Evolutionary conservation across 2,888 invertebrate genomes (phyloP).

Genomic region (Pachliopta kotzebuea): DNA sequence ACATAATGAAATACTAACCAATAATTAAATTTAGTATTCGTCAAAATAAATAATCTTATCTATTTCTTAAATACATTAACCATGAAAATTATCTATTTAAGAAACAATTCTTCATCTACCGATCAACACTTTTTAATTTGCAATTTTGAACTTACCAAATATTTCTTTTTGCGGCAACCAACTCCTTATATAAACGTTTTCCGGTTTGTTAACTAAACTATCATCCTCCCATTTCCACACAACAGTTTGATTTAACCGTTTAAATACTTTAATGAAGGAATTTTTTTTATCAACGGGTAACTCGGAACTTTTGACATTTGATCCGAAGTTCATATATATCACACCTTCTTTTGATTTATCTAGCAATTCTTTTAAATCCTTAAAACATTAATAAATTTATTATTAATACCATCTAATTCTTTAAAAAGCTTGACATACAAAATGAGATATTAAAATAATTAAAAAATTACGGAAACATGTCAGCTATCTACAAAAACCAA

Average conservation of each 20-base stretch:
- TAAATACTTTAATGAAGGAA: constrained; percentile 78
- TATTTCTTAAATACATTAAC: no score
- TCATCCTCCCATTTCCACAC: constrained; percentile 87
- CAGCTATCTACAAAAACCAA: no score
- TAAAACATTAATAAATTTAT: constrained; percentile 29
- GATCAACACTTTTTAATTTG: not conserved
- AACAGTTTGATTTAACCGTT: constrained; percentile 81
- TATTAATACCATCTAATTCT: not conserved
- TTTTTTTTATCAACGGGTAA: constrained; percentile 71
- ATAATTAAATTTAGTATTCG: not conserved
- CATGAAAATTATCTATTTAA: no score
- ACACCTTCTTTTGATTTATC: constrained; percentile 77
- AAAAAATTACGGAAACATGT: no score
- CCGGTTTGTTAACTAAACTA: constrained; percentile 71
- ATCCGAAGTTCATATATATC: constrained; percentile 81
- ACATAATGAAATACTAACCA: not conserved
- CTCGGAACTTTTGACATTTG: constrained; percentile 76
- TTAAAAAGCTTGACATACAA: no score
- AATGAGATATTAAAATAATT: no score
- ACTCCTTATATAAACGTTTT: constrained; percentile 79
- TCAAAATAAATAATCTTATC: not conserved
- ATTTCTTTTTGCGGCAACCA: constrained; percentile 87
- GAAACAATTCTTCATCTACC: not conserved
- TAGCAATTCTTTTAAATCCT: constrained; percentile 75
- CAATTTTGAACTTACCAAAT: constrained; percentile 59